Evolutionary conservation across 2,113 vertebrate species (phyloP), one percentile per base, ranked within the genome.

Genomic region (Cardinalis cardinalis): DNA sequence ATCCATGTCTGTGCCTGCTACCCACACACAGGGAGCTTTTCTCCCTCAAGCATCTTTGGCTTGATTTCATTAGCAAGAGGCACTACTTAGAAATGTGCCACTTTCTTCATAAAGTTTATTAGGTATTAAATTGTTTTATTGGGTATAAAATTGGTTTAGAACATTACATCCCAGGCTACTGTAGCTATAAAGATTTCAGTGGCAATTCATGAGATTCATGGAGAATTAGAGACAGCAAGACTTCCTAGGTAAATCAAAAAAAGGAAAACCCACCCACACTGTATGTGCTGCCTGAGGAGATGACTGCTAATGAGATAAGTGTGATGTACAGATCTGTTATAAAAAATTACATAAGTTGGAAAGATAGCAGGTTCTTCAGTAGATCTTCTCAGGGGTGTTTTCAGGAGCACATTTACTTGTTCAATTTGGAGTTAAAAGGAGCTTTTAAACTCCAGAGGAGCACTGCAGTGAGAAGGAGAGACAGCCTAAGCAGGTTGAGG

Each of bases 111-210:
- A 56, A 95, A 90, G 25, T 90, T 93, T 89, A 87, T 66, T 94
- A 55, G 74, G 63, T 92, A 92, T 90, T 92, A 79, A 90, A 90
- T 85, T 70, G 81, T 70, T 95, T 90, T 61, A 79, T 79, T 89
- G 19, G 66, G 15, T 92, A 63, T 76, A 85, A 89, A 90, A 94
- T 55, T 52, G 40, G 51, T 89, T 86, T 79, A 83, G 52, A 90
- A 49, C 43, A 66, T 87, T 90, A 87, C 71, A 63, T 85, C 86
- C 59, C 36, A 65, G 58, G 36, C 84, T 90, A 34, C 77, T 44
- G 71, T 90, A 95, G 83, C 83, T 88, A 25, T 90, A 93, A 96
- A 90, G 77, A 85, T 87, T 87, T 87, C 90, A 89, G 77, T 56
- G 71, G 78, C 77, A 90, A 34, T 89, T 93, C 74, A 76, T 58